A percentile compares a stretch with the other conserved stretches of the same genome.
These are phyloP conservation scores for Bubo blakistoni DNA, from an alignment of 2,113 vertebrate species.

Conservation along the genomic window DNA sequence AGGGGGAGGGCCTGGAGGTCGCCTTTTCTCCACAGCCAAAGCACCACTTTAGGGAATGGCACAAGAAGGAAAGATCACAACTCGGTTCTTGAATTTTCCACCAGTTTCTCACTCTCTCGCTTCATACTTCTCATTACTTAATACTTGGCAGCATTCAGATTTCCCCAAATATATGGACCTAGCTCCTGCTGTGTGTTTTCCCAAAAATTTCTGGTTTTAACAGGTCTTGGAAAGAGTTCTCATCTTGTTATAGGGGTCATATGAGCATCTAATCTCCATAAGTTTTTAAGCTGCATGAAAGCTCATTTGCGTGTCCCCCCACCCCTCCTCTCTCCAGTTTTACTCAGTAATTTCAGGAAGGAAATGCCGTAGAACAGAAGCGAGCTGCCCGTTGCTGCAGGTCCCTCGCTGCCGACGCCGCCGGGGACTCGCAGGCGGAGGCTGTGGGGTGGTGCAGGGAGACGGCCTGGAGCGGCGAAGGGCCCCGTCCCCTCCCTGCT, in stretches of 20 bases:
- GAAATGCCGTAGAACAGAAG: background rate
- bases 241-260: background rate
- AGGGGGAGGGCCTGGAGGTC: background rate
- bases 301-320: background rate
- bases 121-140: background rate
- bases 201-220: slow-evolving; percentile 19
- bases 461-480: rapidly evolving
- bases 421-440: background rate
- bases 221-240: slow-evolving; percentile 18
- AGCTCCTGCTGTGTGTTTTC: background rate
- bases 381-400: rapidly evolving
- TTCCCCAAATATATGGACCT: background rate
- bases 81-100: background rate
- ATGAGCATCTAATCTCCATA: background rate
- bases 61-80: background rate
- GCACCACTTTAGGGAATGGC: background rate
- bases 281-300: slow-evolving; percentile 33
- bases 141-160: background rate
- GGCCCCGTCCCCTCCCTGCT: background rate
- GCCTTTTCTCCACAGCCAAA: background rate
- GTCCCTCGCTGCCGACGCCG: background rate
- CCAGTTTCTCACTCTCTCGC: background rate
- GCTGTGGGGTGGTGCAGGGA: background rate
- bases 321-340: background rate
- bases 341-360: background rate